Evolutionary conservation across 2,113 vertebrate species (phyloP).

Genomic region (Vidua chalybeata): DNA sequence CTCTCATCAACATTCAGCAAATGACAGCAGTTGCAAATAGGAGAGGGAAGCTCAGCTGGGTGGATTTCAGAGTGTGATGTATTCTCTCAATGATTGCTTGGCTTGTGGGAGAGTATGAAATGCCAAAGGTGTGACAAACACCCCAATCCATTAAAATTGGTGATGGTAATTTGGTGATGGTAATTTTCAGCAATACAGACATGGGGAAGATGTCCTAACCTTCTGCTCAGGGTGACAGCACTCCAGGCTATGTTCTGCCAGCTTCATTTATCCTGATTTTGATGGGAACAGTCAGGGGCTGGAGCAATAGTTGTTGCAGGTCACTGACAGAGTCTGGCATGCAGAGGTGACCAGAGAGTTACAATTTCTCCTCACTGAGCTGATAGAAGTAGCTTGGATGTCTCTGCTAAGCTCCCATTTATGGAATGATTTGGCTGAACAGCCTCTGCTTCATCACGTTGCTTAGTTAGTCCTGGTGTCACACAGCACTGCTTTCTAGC

Average conservation of each 20-base stretch:
- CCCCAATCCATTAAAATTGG: neutral
- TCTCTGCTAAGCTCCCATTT: neutral
- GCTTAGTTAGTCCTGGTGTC: neutral
- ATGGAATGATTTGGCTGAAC: neutral
- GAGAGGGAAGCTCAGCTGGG: neutral
- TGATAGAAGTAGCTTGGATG: neutral
- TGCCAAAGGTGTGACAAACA: neutral
- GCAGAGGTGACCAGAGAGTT: neutral
- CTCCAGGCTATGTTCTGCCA: neutral
- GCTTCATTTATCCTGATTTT: neutral
- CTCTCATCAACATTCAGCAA: neutral
- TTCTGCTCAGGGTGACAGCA: neutral
- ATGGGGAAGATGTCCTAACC: neutral
- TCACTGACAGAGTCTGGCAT: rapidly evolving
- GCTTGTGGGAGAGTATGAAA: neutral
- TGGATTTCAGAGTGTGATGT: neutral
- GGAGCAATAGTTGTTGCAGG: neutral
- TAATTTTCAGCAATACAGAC: neutral
- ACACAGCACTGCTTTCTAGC: neutral
- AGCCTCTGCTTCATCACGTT: neutral
- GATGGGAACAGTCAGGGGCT: neutral
- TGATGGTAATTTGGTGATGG: neutral
- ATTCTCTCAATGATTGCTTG: neutral
- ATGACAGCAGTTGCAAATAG: neutral
- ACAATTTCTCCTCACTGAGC: neutral